Base-by-base conservation (phyloP, 2,888 invertebrate genomes). In the Ormia ochracea region DNA sequence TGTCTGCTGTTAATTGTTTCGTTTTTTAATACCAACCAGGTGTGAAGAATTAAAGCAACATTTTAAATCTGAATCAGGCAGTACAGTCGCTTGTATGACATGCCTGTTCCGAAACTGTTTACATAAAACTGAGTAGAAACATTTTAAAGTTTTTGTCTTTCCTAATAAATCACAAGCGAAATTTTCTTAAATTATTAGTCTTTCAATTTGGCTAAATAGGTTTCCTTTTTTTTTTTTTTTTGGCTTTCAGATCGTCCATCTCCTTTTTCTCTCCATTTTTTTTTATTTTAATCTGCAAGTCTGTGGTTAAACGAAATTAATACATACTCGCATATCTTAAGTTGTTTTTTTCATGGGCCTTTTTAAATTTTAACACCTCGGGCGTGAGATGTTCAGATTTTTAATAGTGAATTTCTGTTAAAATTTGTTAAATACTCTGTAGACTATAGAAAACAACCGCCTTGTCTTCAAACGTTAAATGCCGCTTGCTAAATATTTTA, bases 181-280 rank as follows among this genome's bases (percentile, higher is more conserved):
- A 86, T 85, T 86, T 86, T 82, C 79, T 76, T 83, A 87, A 87
- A 88, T 87, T 87, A 87, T 85, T 87, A 84, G 75, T 61, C 12
- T 81, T 83, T 74, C 77, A 58, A 38, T 54, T 63, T 41, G n/a
- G 78, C 66, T 81, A 81, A 80, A 79, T 81, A 81, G n/a, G n/a
- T n/a, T n/a, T n/a, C 75, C 69, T 65, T 70, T 59, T 33, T 61
- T 45, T 7, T 41, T 50, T 31, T 17, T 28, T 2, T n/a, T 56
- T 19, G 3, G 19, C 65, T 26, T 1, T 0, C 19, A 33, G n/a
- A n/a, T n/a, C n/a, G n/a, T n/a, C n/a, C n/a, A n/a, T n/a, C n/a
- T n/a, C n/a, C n/a, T n/a, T n/a, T n/a, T n/a, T n/a, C n/a, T n/a
- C n/a, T 50, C 4, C 12, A 36, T 43, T 14, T 56, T 59, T 38